Evolutionary conservation across 2,888 invertebrate species (phyloP).

Genomic region (Ceramica pisi): DNA sequence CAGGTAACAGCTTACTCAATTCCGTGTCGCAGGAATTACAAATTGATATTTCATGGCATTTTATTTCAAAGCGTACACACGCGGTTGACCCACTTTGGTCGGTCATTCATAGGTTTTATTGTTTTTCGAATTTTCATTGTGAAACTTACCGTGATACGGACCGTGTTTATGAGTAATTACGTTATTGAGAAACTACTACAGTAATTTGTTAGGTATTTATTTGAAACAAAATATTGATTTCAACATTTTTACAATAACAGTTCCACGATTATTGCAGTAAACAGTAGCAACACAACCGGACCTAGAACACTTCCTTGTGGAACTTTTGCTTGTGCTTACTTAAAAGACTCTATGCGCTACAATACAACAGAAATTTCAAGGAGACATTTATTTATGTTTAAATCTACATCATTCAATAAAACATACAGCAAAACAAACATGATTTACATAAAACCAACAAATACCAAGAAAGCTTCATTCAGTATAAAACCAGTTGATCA

Average conservation of each 20-base stretch:
- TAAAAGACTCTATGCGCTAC: not conserved
- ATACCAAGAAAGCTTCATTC: slow-evolving; percentile 54
- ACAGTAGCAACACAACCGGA: too few species aligned
- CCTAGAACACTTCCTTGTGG: not conserved
- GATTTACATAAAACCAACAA: slow-evolving; percentile 23
- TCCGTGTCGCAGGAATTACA: slow-evolving; percentile 51
- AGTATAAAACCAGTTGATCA: slow-evolving; percentile 55
- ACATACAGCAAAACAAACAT: slow-evolving; percentile 22
- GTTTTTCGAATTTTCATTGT: slow-evolving; percentile 34
- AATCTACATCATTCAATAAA: slow-evolving; percentile 7
- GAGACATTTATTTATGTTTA: not conserved
- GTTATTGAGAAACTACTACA: slow-evolving; percentile 8
- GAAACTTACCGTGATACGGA: slow-evolving; percentile 14
- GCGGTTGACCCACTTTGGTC: slow-evolving; percentile 34
- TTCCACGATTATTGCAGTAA: not conserved
- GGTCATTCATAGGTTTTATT: slow-evolving; percentile 25
- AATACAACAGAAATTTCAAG: not conserved
- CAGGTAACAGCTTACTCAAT: slow-evolving; percentile 55
- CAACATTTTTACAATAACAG: not conserved
- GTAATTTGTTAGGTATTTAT: not conserved
- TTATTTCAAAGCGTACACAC: slow-evolving; percentile 46
- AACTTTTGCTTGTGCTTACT: not conserved
- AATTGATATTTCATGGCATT: slow-evolving; percentile 59
- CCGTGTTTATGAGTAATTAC: slow-evolving; percentile 4
- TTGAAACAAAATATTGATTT: slow-evolving; percentile 7